Evolutionary conservation across 2,113 vertebrate species (phyloP), one percentile per base, ranked within the genome.

Genomic region (Ardeotis arabs): DNA sequence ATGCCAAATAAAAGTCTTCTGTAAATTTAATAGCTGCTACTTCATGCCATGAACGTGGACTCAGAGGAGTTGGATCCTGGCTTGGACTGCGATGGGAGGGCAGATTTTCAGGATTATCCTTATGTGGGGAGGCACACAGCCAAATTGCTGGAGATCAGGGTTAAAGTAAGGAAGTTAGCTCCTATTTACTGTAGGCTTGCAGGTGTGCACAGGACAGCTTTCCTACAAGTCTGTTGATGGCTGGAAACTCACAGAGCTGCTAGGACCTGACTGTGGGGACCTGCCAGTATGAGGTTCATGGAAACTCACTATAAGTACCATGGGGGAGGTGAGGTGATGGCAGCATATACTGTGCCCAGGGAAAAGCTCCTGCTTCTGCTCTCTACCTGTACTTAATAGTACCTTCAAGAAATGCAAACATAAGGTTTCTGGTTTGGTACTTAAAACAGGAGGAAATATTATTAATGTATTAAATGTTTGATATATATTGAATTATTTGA

Each of bases 1-100:
- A 91, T 49, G 58, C 75, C 72, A 89, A 58, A 76, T 62, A 86
- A 93, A 96, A 83, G 33, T 72, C 68, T 84, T 68, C 67, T 84
- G 67, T 76, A 80, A 89, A 76, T 86, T 89, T 67, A 95, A 66
- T 60, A 82, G 58, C 41, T 56, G 33, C 52, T 49, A 17, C 41
- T 79, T 67, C 52, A 23, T 70, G 80, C 66, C 60, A 28, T 28
- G 27, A 79, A 41, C 39, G 56, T 41, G 41, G 53, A 39, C 47
- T 56, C 62, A 22, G 80, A 53, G 50, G 52, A 63, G 24, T 2
- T 53, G 47, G 53, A 72, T 76, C 24, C n/a, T 72, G 37, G 25
- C 21, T 93, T 63, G 52, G 72, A 39, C 47, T 63, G 33, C 8
- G 52, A 47, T 25, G 41, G 56, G 18, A 62, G 27, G 52, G 53